Conservation (phyloP, 2,888 invertebrate species). For the Drosophila borealis region DNA sequence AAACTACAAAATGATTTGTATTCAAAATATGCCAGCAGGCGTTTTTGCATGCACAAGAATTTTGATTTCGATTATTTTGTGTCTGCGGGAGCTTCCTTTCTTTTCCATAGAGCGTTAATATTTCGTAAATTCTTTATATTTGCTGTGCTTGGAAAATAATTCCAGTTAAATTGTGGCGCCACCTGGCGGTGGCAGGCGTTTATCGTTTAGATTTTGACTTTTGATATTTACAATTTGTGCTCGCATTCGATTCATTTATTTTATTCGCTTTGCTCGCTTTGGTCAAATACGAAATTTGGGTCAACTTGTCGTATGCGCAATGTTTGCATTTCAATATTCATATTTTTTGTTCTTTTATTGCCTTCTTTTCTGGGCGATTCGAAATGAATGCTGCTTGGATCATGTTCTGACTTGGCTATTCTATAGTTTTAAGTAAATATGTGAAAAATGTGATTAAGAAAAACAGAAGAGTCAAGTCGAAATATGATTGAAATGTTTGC, state of each 20-base stretch:
- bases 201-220: not conserved
- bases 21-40: no score
- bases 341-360: conserved; percentile 4
- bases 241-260: not conserved
- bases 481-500: no score
- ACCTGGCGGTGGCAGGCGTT: conserved; percentile 1
- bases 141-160: not conserved
- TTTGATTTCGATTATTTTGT: no score
- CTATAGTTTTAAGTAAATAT: no score
- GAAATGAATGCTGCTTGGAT: conserved; percentile 6
- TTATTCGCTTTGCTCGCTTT: not conserved
- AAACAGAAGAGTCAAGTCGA: no score
- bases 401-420: not conserved
- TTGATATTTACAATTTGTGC: not conserved
- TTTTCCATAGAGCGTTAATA: no score
- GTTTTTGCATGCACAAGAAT: no score
- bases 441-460: no score
- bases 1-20: no score
- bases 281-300: conserved; percentile 38
- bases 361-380: not conserved
- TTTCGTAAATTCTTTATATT: no score
- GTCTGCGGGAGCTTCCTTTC: no score
- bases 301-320: conserved; percentile 68
- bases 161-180: not conserved
- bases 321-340: conserved; percentile 40